These are phyloP conservation scores for Synanthedon andrenaeformis DNA, from an alignment of 2,888 invertebrate species.

Conservation along the genomic window DNA sequence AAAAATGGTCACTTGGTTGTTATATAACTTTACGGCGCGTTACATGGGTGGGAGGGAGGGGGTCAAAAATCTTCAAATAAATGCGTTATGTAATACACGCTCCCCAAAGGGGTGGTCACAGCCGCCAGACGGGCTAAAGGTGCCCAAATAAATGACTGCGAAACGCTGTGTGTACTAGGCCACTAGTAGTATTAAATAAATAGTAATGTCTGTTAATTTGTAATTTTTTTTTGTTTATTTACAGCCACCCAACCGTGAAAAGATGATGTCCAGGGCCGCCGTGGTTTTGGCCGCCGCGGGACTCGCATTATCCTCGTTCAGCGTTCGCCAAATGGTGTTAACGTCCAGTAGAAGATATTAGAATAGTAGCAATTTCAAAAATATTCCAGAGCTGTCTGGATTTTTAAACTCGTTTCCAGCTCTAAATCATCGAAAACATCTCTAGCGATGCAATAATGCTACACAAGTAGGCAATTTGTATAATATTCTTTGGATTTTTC, in stretches of 20 bases:
- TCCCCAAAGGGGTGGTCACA: no score
- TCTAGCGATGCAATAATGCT: constrained; percentile 7
- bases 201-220: no score
- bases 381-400: background rate
- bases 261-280: constrained; percentile 70
- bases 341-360: constrained; percentile 56
- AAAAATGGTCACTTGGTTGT: no score
- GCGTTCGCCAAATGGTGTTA: constrained; percentile 72
- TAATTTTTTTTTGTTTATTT: constrained; percentile 12
- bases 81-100: no score
- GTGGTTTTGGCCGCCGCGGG: constrained; percentile 69
- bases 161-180: no score
- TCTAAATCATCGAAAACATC: constrained; percentile 7
- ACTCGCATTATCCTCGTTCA: constrained; percentile 72
- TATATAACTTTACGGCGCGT: no score
- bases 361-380: constrained; percentile 1
- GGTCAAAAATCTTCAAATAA: no score
- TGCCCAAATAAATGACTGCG: no score
- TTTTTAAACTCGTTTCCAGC: background rate
- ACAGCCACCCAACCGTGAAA: constrained; percentile 66
- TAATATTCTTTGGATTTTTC: constrained; percentile 2
- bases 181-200: no score
- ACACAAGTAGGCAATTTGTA: constrained; percentile 6
- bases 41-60: no score
- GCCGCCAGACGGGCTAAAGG: no score